These are phyloP conservation scores for Ianthella basta DNA, from an alignment of 37 sponge, comb jelly and placozoan genomes.

Conservation along the genomic window DNA sequence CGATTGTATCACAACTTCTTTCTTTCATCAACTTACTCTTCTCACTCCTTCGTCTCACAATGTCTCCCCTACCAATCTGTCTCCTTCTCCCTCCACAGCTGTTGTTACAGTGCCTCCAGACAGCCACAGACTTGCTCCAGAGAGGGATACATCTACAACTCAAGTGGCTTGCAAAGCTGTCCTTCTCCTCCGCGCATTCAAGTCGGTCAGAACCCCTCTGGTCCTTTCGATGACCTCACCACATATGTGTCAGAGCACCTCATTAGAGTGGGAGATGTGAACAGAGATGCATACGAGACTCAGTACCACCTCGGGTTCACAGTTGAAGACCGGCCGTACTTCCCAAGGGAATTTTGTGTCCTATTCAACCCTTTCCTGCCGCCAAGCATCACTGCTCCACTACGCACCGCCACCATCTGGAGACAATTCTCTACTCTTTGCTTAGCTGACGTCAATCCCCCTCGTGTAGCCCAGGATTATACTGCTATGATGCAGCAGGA, in stretches of 20 bases:
- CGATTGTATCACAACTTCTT: too few relatives aligned
- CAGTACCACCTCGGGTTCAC: constrained; percentile 12
- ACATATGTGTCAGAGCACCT: constrained; percentile 66
- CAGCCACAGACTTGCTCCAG: neutral
- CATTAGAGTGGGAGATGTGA: constrained; percentile 1
- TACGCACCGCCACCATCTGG: neutral
- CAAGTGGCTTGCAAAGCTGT: too few relatives aligned
- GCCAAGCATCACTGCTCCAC: neutral
- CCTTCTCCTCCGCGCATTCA: constrained; percentile 56
- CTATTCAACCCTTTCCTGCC: neutral
- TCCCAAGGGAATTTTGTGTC: neutral
- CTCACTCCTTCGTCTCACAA: neutral
- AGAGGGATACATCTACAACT: constrained; percentile 26
- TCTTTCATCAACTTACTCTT: neutral
- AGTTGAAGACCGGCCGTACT: neutral
- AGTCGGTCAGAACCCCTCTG: neutral
- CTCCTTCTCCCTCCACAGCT: constrained; percentile 24
- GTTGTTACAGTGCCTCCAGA: constrained; percentile 14
- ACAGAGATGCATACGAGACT: neutral
- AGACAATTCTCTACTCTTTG: constrained; percentile 7
- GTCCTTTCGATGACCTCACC: constrained; percentile 42
- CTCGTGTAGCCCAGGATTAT: neutral
- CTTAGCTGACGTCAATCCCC: neutral
- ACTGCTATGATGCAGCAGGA: neutral
- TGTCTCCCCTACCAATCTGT: neutral